Evolutionary conservation across 2,797 vertebrate genomes (phyloP).

Genomic region (Philypnodon macrostomus): DNA sequence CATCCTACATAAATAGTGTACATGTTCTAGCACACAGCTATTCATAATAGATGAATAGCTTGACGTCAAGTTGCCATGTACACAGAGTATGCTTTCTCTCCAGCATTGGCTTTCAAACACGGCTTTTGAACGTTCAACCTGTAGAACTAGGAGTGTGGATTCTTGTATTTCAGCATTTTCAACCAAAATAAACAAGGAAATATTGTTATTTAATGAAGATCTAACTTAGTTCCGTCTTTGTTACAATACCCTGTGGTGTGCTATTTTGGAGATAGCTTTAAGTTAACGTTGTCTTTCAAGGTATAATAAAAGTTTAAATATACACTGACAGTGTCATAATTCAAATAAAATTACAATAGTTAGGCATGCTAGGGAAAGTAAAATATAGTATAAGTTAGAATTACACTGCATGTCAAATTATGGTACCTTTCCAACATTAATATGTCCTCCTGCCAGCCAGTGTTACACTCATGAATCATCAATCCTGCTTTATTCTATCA

Average conservation of each 20-base stretch:
- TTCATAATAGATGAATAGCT: slow-evolving; percentile 33
- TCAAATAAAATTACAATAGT: neutral
- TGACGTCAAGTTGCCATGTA: slow-evolving; percentile 19
- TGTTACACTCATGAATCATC: slow-evolving; percentile 33
- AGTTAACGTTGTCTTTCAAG: neutral
- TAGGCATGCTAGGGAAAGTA: slow-evolving; percentile 1
- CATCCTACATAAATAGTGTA: slow-evolving; percentile 14
- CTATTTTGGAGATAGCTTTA: too few species aligned
- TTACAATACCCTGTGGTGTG: too few species aligned
- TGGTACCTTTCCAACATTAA: slow-evolving; percentile 15
- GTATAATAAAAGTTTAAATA: too few species aligned
- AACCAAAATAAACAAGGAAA: neutral
- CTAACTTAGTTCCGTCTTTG: too few species aligned
- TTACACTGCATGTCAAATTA: neutral
- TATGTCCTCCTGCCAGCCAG: slow-evolving; percentile 17
- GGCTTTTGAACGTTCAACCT: slow-evolving; percentile 14
- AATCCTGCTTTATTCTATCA: slow-evolving; percentile 16
- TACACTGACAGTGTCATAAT: too few species aligned
- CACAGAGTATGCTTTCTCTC: slow-evolving; percentile 1
- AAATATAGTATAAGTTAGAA: slow-evolving; percentile 15
- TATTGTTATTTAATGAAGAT: too few species aligned
- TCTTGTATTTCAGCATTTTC: neutral
- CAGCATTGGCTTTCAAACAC: neutral
- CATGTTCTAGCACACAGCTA: slow-evolving; percentile 10
- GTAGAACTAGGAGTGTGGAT: neutral